These are phyloP conservation scores for Xestia sexstrigata DNA, from an alignment of 2,888 invertebrate genomes.

Conservation along the genomic window DNA sequence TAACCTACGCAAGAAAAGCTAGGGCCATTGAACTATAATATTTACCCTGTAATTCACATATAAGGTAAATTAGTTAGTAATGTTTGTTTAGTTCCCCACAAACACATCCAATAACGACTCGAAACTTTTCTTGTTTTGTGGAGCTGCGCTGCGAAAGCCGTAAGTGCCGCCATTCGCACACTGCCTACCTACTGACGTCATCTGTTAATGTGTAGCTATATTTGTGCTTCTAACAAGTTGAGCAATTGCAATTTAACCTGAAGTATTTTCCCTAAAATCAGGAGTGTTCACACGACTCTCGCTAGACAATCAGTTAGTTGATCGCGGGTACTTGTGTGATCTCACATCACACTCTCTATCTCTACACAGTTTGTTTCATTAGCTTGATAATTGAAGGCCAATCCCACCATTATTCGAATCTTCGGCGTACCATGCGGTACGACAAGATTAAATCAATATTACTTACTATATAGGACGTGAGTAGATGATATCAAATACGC, in stretches of 20 bases:
- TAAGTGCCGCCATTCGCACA: conserved; percentile 1
- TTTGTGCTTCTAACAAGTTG: neutral
- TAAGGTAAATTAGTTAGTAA: neutral
- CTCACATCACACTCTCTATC: neutral
- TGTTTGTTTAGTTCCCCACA: conserved; percentile 27
- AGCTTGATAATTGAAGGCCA: neutral
- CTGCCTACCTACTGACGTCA: neutral
- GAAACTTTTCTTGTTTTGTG: conserved; percentile 44
- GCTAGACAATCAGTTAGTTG: neutral
- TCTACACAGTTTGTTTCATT: neutral
- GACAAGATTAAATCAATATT: too few relatives aligned
- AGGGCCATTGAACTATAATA: neutral
- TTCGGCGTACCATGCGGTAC: neutral
- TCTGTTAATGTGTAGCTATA: neutral
- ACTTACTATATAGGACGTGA: too few relatives aligned
- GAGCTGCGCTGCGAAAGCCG: conserved; percentile 22
- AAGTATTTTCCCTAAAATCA: neutral
- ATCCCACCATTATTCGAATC: neutral
- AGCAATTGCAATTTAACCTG: neutral
- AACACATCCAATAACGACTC: conserved; percentile 15
- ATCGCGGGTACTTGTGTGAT: neutral
- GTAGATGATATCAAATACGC: too few relatives aligned
- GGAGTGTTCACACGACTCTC: neutral
- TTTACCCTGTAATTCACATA: neutral
- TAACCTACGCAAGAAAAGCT: neutral